These are phyloP conservation scores for Hipposideros larvatus DNA, from an alignment of 2,797 vertebrate species.

Conservation along the genomic window DNA sequence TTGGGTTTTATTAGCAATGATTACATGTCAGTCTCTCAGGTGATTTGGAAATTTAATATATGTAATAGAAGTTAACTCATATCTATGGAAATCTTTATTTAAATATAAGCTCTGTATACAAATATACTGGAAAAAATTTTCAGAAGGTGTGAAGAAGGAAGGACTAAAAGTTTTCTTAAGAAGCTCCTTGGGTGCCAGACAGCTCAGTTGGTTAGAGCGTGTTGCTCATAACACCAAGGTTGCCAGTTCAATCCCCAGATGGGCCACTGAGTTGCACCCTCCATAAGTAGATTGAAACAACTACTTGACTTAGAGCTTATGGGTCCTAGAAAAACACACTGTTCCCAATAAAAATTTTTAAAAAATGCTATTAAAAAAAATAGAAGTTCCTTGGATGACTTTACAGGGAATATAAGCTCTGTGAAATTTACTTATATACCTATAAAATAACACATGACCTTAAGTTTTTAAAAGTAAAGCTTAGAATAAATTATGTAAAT, in stretches of 20 bases:
- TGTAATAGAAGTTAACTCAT: background rate
- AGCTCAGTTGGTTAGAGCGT: too few species aligned
- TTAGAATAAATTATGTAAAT: background rate
- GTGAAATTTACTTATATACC: background rate
- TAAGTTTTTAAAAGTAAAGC: slow-evolving; percentile 14
- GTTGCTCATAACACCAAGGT: too few species aligned
- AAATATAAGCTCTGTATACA: background rate
- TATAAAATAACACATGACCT: background rate
- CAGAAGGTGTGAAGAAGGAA: background rate
- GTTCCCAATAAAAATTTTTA: too few species aligned
- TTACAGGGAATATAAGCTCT: background rate
- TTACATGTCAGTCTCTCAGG: background rate
- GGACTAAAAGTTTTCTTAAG: background rate
- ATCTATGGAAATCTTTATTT: background rate
- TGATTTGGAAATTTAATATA: background rate
- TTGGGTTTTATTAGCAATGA: background rate
- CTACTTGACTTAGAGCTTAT: too few species aligned
- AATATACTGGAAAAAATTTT: background rate
- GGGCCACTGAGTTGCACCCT: too few species aligned
- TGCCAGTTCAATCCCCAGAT: too few species aligned
- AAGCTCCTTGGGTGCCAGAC: background rate
- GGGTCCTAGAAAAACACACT: too few species aligned
- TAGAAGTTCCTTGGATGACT: background rate
- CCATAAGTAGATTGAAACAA: too few species aligned
- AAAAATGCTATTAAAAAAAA: too few species aligned